phyloP scores from a whole-genome alignment of 2,113 vertebrate genomes.

The Cynocephalus volans region DNA sequence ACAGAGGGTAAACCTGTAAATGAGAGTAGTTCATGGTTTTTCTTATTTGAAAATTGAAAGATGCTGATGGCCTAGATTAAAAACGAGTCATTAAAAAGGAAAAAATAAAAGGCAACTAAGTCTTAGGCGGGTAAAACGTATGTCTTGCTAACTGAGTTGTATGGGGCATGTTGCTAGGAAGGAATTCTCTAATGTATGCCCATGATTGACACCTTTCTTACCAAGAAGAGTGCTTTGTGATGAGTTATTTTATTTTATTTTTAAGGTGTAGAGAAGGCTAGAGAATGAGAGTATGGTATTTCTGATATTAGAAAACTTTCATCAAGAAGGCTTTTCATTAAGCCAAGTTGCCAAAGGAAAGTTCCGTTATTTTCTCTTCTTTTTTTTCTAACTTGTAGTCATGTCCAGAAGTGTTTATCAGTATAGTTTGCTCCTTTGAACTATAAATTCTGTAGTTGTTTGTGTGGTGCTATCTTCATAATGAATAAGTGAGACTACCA shows the following conservation, averaged over 20 bases:
- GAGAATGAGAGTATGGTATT: not conserved
- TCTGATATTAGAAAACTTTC: not conserved
- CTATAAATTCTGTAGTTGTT: not conserved
- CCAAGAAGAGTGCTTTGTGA: not conserved
- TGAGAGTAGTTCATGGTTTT: not conserved
- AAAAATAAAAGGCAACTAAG: not conserved
- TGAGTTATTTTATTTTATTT: not conserved
- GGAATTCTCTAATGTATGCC: not conserved
- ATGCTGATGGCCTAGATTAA: not conserved
- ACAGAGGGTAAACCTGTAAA: not conserved
- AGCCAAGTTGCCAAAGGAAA: not conserved
- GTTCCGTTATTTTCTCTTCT: not conserved
- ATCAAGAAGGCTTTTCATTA: not conserved
- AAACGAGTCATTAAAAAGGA: not conserved
- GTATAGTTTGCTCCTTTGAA: not conserved
- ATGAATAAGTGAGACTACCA: not conserved
- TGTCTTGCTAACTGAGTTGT: not conserved
- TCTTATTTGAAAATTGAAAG: not conserved
- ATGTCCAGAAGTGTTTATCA: not conserved
- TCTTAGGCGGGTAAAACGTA: not conserved
- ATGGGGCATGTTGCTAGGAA: not conserved
- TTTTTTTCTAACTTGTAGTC: not conserved
- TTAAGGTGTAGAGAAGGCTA: not conserved
- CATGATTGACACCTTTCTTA: not conserved
- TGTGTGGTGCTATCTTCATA: not conserved